phyloP scores from a whole-genome alignment of 2,113 vertebrate genomes.

The Vanacampus margaritifer region DNA sequence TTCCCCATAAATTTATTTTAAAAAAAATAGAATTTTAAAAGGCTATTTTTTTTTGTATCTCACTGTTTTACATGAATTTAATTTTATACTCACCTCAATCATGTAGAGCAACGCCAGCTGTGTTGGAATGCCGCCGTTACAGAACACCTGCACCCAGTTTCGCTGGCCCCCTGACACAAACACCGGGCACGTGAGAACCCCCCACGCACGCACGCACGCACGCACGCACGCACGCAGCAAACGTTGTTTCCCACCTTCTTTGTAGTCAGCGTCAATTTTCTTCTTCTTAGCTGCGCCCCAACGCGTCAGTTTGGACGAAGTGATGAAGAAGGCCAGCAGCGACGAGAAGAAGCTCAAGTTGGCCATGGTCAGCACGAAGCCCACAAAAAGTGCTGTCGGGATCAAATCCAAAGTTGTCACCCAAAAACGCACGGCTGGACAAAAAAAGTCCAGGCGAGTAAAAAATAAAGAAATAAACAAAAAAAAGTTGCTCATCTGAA shows the following conservation, averaged over 20 bases:
- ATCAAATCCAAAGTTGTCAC: not conserved
- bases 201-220: not conserved
- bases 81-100: slow-evolving; percentile 78
- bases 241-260: slow-evolving; percentile 80
- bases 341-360: slow-evolving; percentile 93
- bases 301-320: slow-evolving; percentile 89
- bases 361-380: slow-evolving; percentile 89
- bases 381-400: slow-evolving; percentile 83
- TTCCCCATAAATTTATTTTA: no score
- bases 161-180: slow-evolving; percentile 84
- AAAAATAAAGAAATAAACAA: no score
- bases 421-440: not conserved
- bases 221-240: not conserved
- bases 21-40: no score
- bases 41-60: no score
- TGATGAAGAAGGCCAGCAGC: slow-evolving; percentile 87
- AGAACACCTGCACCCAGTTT: slow-evolving; percentile 95
- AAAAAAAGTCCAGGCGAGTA: not conserved
- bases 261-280: slow-evolving; percentile 88
- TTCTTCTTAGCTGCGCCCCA: slow-evolving; percentile 87
- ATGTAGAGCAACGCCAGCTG: slow-evolving; percentile 93
- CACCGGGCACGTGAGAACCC: no score
- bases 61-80: no score
- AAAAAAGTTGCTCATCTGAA: no score
- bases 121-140: slow-evolving; percentile 89